Evolutionary conservation across 2,888 invertebrate species (phyloP).

Genomic region (Petrolisthes manimaculis): DNA sequence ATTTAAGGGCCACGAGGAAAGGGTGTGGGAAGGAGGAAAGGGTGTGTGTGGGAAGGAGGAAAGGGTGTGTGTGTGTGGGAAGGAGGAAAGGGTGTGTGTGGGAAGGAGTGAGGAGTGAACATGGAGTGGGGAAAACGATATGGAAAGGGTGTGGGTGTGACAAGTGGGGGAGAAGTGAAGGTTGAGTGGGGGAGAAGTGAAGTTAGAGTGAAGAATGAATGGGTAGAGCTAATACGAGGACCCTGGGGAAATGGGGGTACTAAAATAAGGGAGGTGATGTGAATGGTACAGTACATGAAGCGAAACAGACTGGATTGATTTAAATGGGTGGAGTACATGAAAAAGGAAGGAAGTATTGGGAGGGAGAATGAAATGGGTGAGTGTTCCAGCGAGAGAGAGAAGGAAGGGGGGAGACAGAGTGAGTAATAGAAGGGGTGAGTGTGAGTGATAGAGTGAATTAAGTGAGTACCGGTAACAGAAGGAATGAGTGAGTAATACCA

Average conservation of each 20-base stretch:
- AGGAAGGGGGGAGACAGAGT: neutral
- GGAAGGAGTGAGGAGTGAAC: neutral
- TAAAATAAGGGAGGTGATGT: no score
- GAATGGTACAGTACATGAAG: no score
- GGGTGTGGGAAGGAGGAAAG: neutral
- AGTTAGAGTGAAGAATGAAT: neutral
- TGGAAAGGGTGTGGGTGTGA: neutral
- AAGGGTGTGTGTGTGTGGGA: no score
- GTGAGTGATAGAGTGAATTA: neutral
- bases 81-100: neutral
- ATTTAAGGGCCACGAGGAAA: neutral
- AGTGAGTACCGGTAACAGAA: neutral
- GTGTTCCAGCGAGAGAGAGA: neutral
- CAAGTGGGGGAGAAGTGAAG: neutral
- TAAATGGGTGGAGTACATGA: no score
- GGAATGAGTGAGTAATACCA: neutral
- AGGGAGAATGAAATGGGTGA: no score
- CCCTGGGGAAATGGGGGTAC: no score
- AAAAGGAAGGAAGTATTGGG: no score
- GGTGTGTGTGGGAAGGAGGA: neutral
- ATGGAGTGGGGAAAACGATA: neutral
- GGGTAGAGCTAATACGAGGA: neutral
- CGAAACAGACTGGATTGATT: no score
- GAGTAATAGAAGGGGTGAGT: neutral
- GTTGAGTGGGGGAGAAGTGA: neutral